A percentile compares a stretch with the other conserved stretches of the same genome.
Conservation (phyloP, 64 coral and sea anemone species). For the Acropora yongei region DNA sequence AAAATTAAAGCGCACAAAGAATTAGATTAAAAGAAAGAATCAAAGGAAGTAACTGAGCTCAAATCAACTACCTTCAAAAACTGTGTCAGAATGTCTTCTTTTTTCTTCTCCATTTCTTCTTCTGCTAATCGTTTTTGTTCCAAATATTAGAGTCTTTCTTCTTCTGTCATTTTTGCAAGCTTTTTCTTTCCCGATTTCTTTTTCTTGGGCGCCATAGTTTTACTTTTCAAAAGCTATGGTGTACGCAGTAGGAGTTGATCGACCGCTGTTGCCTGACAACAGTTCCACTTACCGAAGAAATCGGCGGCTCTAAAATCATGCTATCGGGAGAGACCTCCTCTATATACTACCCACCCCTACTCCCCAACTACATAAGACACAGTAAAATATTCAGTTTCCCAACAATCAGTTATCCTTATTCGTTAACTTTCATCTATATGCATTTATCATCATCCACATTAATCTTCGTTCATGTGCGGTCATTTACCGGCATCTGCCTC, state of each 20-base stretch:
- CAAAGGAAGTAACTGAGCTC: not conserved
- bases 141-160: slow-evolving; percentile 88
- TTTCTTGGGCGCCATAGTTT: slow-evolving; percentile 92
- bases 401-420: too few species aligned
- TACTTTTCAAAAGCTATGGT: not conserved
- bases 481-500: too few species aligned
- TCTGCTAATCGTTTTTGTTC: slow-evolving; percentile 98
- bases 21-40: not conserved
- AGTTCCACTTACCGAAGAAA: not conserved
- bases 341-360: too few species aligned
- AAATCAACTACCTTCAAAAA: slow-evolving; percentile 88
- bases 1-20: not conserved
- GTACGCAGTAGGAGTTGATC: not conserved
- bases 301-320: not conserved
- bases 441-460: too few species aligned
- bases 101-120: slow-evolving; percentile 99
- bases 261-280: slow-evolving; percentile 1
- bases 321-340: too few species aligned
- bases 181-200: slow-evolving; percentile 98
- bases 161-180: slow-evolving; percentile 99
- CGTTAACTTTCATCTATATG: too few species aligned
- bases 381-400: too few species aligned
- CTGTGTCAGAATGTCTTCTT: slow-evolving; percentile 99
- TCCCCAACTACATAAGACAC: too few species aligned
- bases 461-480: too few species aligned